These are phyloP conservation scores for Phoxinus phoxinus DNA, from an alignment of 2,113 vertebrate species.

Conservation along the genomic window DNA sequence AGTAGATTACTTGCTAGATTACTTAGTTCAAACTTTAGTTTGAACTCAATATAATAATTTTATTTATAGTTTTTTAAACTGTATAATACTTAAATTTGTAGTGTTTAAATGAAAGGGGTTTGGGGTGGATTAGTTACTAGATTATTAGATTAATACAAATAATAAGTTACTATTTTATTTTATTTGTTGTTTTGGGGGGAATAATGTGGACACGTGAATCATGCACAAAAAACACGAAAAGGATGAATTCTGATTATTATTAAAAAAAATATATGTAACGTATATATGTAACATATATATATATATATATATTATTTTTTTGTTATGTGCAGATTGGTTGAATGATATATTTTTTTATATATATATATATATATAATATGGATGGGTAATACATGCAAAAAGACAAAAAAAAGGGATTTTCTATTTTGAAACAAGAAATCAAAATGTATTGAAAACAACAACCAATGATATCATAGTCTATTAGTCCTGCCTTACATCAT, in stretches of 20 bases:
- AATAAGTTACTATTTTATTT: background rate
- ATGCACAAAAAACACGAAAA: background rate
- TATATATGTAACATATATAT: too few species aligned
- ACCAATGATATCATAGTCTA: too few species aligned
- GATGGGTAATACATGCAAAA: background rate
- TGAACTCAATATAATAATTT: background rate
- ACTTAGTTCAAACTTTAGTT: background rate
- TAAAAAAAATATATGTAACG: too few species aligned
- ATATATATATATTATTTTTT: too few species aligned
- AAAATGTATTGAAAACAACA: too few species aligned
- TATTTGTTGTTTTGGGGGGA: background rate
- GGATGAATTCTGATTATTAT: background rate
- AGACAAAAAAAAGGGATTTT: background rate
- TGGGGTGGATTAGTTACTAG: background rate
- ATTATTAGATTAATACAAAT: too few species aligned
- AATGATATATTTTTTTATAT: background rate
- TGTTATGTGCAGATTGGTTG: too few species aligned
- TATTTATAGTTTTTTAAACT: background rate
- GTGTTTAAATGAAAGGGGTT: background rate
- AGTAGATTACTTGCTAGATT: background rate
- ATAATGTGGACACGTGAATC: background rate
- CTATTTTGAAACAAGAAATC: too few species aligned
- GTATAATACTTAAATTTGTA: background rate
- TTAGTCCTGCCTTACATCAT: too few species aligned
- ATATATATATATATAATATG: background rate